Evolutionary conservation across 2,113 vertebrate genomes (phyloP).

Genomic region (Pogona vitticeps): DNA sequence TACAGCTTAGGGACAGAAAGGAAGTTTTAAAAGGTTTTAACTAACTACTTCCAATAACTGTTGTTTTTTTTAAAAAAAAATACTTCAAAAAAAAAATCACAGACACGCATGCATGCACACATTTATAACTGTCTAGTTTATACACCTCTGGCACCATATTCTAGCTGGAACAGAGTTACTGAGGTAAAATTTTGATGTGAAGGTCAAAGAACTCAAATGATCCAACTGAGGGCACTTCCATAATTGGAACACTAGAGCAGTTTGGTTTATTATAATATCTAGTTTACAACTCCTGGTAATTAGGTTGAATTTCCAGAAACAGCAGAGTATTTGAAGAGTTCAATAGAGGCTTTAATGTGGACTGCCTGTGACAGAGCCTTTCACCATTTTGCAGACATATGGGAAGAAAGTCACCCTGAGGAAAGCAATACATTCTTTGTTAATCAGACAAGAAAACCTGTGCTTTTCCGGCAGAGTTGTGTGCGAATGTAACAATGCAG

Average conservation of each 20-base stretch:
- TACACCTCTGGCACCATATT: not conserved
- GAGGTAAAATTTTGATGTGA: not conserved
- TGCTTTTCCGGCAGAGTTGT: not conserved
- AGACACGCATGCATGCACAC: too few species aligned
- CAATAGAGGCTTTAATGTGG: not conserved
- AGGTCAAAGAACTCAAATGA: conserved; percentile 12
- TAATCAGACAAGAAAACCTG: rapidly evolving
- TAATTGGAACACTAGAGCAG: not conserved
- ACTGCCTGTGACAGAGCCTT: not conserved
- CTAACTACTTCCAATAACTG: too few species aligned
- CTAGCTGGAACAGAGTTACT: conserved; percentile 1
- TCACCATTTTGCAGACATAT: not conserved
- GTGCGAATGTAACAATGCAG: not conserved
- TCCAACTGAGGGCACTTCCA: not conserved
- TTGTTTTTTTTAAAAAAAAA: too few species aligned
- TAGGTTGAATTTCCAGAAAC: not conserved
- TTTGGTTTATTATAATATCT: conserved; percentile 16
- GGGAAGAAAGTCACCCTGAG: not conserved
- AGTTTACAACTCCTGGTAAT: conserved; percentile 28
- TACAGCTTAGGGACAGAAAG: too few species aligned
- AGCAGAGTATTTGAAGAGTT: not conserved
- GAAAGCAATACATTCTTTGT: not conserved
- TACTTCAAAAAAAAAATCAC: too few species aligned
- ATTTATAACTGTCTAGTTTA: not conserved
- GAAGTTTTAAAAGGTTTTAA: too few species aligned